phyloP scores from a whole-genome alignment of 2,888 invertebrate genomes.

The Drosophila neonasuta region DNA sequence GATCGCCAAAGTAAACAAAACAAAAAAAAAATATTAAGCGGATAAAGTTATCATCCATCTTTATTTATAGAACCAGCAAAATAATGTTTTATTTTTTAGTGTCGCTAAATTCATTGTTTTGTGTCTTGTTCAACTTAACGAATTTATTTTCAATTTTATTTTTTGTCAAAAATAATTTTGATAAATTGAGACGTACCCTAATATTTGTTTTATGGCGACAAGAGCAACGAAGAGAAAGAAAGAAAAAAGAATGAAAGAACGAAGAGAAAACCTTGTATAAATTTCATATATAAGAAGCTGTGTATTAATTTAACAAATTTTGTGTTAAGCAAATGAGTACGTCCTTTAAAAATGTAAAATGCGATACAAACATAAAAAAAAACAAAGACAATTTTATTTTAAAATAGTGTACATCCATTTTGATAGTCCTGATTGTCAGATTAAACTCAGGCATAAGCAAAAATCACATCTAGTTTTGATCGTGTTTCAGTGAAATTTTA shows the following conservation, averaged over 20 bases:
- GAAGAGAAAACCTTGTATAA: constrained; percentile 48
- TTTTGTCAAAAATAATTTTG: constrained; percentile 76
- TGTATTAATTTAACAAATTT: constrained; percentile 37
- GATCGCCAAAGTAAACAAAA: constrained; percentile 81
- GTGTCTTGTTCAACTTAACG: constrained; percentile 44
- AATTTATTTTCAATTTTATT: constrained; percentile 78
- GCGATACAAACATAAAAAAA: constrained; percentile 29
- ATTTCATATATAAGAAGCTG: constrained; percentile 33
- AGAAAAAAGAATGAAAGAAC: neutral
- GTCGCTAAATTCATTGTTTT: constrained; percentile 66
- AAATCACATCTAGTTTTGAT: constrained; percentile 46
- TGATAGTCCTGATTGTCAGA: constrained; percentile 49
- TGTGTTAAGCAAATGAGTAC: constrained; percentile 58
- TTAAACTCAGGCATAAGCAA: constrained; percentile 40
- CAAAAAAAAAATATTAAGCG: neutral
- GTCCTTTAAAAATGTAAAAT: constrained; percentile 49
- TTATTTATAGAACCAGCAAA: constrained; percentile 40
- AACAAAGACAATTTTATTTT: constrained; percentile 40
- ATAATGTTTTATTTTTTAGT: constrained; percentile 68
- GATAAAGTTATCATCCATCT: neutral
- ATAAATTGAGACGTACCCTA: constrained; percentile 52
- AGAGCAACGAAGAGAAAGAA: constrained; percentile 30
- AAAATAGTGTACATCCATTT: constrained; percentile 52
- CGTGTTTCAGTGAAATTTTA: constrained; percentile 67
- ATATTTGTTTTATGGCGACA: constrained; percentile 13